phyloP scores from a whole-genome alignment of 1,140 invertebrate genomes.

The Lepidostoma basale region DNA sequence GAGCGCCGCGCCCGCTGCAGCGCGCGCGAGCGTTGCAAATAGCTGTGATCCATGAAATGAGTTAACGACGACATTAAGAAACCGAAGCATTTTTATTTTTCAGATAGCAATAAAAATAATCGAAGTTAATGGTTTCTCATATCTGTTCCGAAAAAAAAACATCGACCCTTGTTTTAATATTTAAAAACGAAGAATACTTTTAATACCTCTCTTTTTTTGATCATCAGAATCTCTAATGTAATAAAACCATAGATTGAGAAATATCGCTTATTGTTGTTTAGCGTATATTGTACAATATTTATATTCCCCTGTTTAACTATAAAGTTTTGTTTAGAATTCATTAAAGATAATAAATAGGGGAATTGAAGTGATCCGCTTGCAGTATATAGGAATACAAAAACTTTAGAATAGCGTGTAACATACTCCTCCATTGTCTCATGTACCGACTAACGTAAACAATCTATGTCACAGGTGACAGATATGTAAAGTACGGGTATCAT shows the following conservation, averaged over 20 bases:
- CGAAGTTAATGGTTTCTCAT: not conserved
- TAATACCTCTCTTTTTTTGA: too few species aligned
- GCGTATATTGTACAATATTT: constrained; percentile 7
- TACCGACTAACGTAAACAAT: constrained; percentile 17
- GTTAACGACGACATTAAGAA: constrained; percentile 10
- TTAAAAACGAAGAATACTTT: not conserved
- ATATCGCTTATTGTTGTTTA: constrained; percentile 20
- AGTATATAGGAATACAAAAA: constrained; percentile 5
- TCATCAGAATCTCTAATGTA: too few species aligned
- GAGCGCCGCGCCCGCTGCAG: not conserved
- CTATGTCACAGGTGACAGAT: constrained; percentile 33
- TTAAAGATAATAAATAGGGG: constrained; percentile 21
- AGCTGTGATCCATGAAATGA: constrained; percentile 21
- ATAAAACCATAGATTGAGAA: not conserved
- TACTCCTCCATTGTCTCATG: constrained; percentile 20
- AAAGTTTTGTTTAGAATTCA: constrained; percentile 5
- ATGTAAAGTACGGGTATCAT: constrained; percentile 43
- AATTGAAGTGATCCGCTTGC: constrained; percentile 32
- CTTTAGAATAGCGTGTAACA: not conserved
- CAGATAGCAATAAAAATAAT: constrained; percentile 13
- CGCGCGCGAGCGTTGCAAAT: not conserved
- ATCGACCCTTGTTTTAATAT: not conserved
- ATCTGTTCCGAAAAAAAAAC: constrained; percentile 1
- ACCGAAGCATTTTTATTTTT: constrained; percentile 17
- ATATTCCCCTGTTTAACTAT: constrained; percentile 20